phyloP scores from a whole-genome alignment of 2,113 vertebrate genomes.

The Neofelis nebulosa region DNA sequence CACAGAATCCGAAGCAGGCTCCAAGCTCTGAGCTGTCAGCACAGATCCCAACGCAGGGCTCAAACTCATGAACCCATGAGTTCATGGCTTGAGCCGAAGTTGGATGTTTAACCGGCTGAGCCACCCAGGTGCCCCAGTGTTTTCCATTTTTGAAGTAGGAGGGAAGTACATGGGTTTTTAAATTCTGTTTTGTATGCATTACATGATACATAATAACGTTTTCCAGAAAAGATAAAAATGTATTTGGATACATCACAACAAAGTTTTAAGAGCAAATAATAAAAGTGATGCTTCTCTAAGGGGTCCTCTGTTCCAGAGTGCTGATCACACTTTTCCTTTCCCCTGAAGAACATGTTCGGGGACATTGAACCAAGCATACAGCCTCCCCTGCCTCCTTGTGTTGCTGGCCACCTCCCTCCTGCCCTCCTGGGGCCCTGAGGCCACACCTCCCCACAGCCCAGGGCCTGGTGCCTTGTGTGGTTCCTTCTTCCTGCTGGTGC shows the following conservation, averaged over 20 bases:
- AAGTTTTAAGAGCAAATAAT: background rate
- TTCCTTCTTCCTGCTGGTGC: no score
- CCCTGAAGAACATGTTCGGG: background rate
- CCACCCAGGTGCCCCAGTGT: background rate
- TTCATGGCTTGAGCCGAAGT: no score
- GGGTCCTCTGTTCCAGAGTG: background rate
- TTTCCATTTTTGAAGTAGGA: constrained; percentile 23
- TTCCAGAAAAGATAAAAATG: background rate
- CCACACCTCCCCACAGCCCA: background rate
- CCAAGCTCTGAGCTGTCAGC: no score
- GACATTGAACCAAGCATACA: background rate
- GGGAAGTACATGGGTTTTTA: background rate
- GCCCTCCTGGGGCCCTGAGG: background rate
- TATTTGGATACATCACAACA: background rate
- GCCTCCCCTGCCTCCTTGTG: rapidly evolving
- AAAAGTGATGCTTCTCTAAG: background rate
- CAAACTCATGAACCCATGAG: no score
- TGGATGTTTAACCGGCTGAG: no score
- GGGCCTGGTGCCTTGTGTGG: background rate
- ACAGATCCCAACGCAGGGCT: no score
- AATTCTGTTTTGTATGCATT: background rate
- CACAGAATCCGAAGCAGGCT: no score
- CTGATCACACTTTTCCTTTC: background rate
- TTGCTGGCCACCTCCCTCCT: background rate
- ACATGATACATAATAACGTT: background rate